Evolutionary conservation across 2,888 invertebrate genomes (phyloP).

Genomic region (Lasius platythorax): DNA sequence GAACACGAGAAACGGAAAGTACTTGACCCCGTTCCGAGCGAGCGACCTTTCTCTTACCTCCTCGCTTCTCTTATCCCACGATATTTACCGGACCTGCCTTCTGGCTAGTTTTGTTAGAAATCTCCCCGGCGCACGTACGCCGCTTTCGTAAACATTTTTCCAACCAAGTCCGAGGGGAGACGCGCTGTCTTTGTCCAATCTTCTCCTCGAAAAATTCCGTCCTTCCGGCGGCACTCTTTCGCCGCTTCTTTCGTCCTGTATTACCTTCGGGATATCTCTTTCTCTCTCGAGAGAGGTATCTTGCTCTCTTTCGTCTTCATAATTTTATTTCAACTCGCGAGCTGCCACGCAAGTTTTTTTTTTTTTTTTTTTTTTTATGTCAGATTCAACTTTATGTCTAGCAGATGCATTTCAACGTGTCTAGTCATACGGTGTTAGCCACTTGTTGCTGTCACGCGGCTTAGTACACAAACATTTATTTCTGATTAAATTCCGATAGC

Average conservation of each 20-base stretch:
- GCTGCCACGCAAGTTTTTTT: conserved; percentile 10
- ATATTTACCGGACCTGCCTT: conserved; percentile 30
- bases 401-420: conserved; percentile 34
- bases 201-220: conserved; percentile 8
- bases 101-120: conserved; percentile 27
- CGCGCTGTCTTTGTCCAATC: conserved; percentile 28
- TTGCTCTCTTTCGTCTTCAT: conserved; percentile 5
- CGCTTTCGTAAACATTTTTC: conserved; percentile 27
- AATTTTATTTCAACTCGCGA: conserved; percentile 59
- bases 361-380: conserved; percentile 30
- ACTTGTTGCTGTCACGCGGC: conserved; percentile 51
- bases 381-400: conserved; percentile 29
- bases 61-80: background rate
- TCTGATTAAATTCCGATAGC: conserved; percentile 47
- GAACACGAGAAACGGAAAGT: conserved; percentile 23
- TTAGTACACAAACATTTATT: conserved; percentile 44
- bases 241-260: conserved; percentile 53
- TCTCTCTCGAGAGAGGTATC: background rate
- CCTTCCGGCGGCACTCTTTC: conserved; percentile 16
- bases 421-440: conserved; percentile 44
- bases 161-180: conserved; percentile 16
- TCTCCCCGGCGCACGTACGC: background rate
- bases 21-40: conserved; percentile 60
- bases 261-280: conserved; percentile 34
- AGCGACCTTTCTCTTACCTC: conserved; percentile 30